Percentiles rank a stretch among this genome's conserved stretches.
Conservation (phyloP, 2,797 vertebrate species). For the Carcharodon carcharias region DNA sequence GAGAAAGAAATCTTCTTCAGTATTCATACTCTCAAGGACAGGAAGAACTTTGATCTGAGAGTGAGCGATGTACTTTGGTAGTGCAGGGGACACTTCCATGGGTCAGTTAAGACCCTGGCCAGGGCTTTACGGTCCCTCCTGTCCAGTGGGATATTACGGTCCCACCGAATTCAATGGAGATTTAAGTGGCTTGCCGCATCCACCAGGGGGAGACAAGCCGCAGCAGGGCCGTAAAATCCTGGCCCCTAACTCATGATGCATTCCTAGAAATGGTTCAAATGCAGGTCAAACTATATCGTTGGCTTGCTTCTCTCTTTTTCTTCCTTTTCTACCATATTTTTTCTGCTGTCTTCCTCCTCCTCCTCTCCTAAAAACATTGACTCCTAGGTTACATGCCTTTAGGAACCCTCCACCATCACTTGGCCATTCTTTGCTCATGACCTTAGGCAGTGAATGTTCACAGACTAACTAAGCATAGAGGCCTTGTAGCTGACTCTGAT, state of each 20-base stretch:
- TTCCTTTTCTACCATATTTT: not conserved
- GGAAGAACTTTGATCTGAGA: not conserved
- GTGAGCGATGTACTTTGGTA: not conserved
- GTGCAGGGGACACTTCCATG: not conserved
- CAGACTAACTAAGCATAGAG: not conserved
- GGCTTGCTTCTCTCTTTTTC: not conserved
- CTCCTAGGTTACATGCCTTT: not conserved
- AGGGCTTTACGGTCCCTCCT: no score
- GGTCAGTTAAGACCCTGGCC: not conserved
- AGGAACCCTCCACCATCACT: not conserved
- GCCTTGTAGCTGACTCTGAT: no score
- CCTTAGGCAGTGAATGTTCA: not conserved
- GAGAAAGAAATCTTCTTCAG: not conserved
- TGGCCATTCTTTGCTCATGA: not conserved
- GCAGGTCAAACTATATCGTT: not conserved
- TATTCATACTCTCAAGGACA: not conserved
- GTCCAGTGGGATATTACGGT: no score
- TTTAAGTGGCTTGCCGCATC: no score
- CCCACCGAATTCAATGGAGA: no score
- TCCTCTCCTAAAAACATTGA: not conserved
- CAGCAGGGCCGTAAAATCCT: no score
- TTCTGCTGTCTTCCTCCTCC: not conserved
- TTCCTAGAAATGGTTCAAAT: not conserved
- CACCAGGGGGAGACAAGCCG: no score
- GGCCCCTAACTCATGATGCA: not conserved